phyloP scores from a whole-genome alignment of 2,797 vertebrate genomes.

The Eulemur albifrons region DNA sequence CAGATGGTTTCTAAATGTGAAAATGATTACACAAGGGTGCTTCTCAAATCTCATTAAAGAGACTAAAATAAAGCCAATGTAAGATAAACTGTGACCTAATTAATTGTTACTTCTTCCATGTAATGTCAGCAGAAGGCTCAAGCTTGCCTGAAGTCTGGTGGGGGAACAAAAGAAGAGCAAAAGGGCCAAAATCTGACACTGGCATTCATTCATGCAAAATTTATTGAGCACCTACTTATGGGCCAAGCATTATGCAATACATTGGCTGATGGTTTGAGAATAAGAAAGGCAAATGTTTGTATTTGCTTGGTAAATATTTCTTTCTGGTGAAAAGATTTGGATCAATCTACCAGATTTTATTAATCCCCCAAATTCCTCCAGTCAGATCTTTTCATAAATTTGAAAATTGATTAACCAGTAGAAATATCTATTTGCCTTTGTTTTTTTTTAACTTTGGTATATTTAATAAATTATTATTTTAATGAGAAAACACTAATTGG shows the following conservation, averaged over 20 bases:
- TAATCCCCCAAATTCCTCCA: neutral
- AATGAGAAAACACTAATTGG: slow-evolving; percentile 2
- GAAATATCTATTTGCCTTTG: neutral
- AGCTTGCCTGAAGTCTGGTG: neutral
- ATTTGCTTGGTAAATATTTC: slow-evolving; percentile 14
- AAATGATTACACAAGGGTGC: slow-evolving; percentile 71
- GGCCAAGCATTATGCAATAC: neutral
- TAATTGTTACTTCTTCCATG: slow-evolving; percentile 62
- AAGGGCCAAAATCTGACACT: neutral
- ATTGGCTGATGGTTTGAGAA: neutral
- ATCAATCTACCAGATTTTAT: neutral
- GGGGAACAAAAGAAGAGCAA: neutral
- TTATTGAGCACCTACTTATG: neutral
- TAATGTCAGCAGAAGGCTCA: slow-evolving; percentile 50
- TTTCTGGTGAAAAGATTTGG: neutral
- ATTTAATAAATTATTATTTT: neutral
- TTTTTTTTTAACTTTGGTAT: neutral
- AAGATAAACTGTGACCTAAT: slow-evolving; percentile 74
- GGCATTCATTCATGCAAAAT: neutral
- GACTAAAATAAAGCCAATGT: slow-evolving; percentile 68
- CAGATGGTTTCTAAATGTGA: slow-evolving; percentile 76
- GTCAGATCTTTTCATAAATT: neutral
- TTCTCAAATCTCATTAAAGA: slow-evolving; percentile 75
- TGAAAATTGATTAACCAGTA: neutral
- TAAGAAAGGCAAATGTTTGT: slow-evolving; percentile 41